phyloP scores from a whole-genome alignment of 2,888 invertebrate species.

The Acanthosepion pharaonis region DNA sequence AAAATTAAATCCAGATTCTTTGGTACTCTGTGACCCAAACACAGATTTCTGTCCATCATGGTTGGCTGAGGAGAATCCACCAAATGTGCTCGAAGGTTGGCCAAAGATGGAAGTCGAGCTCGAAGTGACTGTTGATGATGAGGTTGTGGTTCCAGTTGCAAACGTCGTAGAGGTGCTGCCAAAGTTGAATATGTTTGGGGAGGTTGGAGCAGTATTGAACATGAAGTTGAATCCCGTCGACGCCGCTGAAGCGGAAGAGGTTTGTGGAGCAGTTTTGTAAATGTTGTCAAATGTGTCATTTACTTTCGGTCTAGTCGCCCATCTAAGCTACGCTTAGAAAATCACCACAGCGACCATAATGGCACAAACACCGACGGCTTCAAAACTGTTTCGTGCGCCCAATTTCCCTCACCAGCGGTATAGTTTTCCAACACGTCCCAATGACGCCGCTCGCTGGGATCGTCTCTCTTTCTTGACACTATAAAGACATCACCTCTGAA shows the following conservation, averaged over 20 bases:
- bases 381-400: neutral
- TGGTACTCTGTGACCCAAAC: neutral
- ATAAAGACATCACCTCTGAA: no score
- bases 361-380: constrained; percentile 36
- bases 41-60: constrained; percentile 24
- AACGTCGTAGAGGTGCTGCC: neutral
- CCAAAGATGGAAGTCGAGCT: constrained; percentile 47
- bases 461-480: no score
- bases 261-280: neutral
- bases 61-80: neutral
- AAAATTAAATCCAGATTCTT: constrained; percentile 3
- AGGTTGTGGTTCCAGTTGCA: constrained; percentile 35
- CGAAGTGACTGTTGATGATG: neutral
- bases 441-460: no score
- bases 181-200: neutral
- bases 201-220: neutral
- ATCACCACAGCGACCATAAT: neutral
- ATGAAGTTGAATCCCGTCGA: constrained; percentile 49
- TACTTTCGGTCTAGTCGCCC: no score
- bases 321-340: no score
- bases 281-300: neutral
- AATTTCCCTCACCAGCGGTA: neutral
- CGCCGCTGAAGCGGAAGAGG: constrained; percentile 35
- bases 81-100: neutral
- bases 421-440: no score